Evolutionary conservation across 1,140 invertebrate genomes (phyloP).

Genomic region (Micrasema minimum): DNA sequence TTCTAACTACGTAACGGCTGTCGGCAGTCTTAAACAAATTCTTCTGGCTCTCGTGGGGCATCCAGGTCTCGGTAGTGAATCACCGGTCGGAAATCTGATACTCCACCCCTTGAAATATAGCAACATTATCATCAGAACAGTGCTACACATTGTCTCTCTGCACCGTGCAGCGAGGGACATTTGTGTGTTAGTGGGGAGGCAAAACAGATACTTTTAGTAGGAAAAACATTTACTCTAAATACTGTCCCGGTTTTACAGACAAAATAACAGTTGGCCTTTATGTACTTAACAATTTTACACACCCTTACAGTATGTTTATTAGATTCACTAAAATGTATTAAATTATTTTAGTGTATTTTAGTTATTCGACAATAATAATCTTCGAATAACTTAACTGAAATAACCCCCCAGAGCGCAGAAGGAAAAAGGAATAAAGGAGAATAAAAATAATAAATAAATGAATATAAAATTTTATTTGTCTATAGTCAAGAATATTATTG

Average conservation of each 20-base stretch:
- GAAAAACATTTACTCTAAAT: too few relatives aligned
- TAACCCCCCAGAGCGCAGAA: constrained; percentile 40
- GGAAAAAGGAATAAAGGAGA: constrained; percentile 34
- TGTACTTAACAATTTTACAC: too few relatives aligned
- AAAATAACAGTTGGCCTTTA: too few relatives aligned
- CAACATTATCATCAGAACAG: constrained; percentile 33
- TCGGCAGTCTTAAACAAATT: constrained; percentile 73
- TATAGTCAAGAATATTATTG: constrained; percentile 21
- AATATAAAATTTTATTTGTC: constrained; percentile 33
- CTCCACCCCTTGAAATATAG: constrained; percentile 71
- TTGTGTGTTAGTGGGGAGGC: too few relatives aligned
- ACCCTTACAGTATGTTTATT: too few relatives aligned
- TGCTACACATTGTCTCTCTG: background rate
- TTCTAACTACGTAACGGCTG: background rate
- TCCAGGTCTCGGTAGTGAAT: constrained; percentile 93
- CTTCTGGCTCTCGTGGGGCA: constrained; percentile 87
- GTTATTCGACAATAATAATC: too few relatives aligned
- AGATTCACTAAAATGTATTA: too few relatives aligned
- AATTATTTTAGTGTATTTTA: too few relatives aligned
- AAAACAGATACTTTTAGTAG: too few relatives aligned
- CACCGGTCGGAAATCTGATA: constrained; percentile 82
- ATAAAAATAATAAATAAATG: constrained; percentile 32
- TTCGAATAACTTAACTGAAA: too few relatives aligned
- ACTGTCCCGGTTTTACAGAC: too few relatives aligned
- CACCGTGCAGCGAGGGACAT: too few relatives aligned